These are phyloP conservation scores for Himalopsyche japonica DNA, from an alignment of 2,888 invertebrate genomes.

Conservation along the genomic window DNA sequence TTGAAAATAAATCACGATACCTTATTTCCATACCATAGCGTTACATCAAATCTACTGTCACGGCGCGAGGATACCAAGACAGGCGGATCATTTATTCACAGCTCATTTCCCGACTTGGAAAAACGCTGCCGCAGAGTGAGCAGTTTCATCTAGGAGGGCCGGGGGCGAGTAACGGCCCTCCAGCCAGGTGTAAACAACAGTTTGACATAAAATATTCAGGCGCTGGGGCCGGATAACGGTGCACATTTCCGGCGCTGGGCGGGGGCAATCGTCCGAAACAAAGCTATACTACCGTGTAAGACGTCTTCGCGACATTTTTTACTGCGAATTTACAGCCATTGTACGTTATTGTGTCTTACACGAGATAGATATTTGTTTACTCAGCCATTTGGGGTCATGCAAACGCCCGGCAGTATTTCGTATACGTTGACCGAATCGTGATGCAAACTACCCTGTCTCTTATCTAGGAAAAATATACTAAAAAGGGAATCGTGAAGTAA, in stretches of 20 bases:
- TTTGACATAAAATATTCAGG: slow-evolving; percentile 32
- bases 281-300: slow-evolving; percentile 5
- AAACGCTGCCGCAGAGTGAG: slow-evolving; percentile 7
- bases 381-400: background rate
- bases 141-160: background rate
- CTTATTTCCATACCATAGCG: background rate
- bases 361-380: slow-evolving; percentile 11
- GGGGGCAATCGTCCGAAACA: slow-evolving; percentile 17
- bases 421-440: background rate
- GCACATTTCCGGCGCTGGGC: background rate
- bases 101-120: slow-evolving; percentile 19
- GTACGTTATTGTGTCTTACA: background rate
- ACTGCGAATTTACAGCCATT: slow-evolving; percentile 23
- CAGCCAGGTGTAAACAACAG: slow-evolving; percentile 35
- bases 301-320: slow-evolving; percentile 20
- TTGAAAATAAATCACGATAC: background rate
- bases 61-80: background rate
- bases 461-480: background rate
- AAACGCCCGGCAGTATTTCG: background rate
- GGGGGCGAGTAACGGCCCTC: slow-evolving; percentile 6
- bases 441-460: background rate
- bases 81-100: slow-evolving; percentile 28
- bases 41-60: background rate
- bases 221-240: background rate
- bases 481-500: background rate